A percentile compares a stretch with the other conserved stretches of the same genome.
Conservation (phyloP, 2,113 vertebrate species). For the Paracanthobrama guichenoti region DNA sequence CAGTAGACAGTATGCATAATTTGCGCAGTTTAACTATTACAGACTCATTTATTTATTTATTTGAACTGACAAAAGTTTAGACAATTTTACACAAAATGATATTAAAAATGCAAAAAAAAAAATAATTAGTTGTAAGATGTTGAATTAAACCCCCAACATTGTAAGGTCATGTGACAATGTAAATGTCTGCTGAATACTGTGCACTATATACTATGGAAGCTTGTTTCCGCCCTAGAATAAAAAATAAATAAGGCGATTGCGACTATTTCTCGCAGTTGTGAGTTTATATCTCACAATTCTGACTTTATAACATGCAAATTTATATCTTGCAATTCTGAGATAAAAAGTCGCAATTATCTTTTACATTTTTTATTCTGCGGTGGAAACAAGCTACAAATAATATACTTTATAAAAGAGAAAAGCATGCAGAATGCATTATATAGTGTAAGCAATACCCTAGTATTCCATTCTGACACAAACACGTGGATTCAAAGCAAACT, state of each 20-base stretch:
- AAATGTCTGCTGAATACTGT: background rate
- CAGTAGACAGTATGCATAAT: background rate
- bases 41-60: background rate
- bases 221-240: too few relatives aligned
- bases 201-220: too few relatives aligned
- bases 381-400: too few relatives aligned
- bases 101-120: too few relatives aligned
- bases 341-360: too few relatives aligned
- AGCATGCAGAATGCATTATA: background rate
- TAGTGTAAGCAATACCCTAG: background rate
- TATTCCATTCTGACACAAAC: background rate
- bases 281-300: too few relatives aligned
- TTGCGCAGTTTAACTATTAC: background rate
- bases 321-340: too few relatives aligned
- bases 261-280: too few relatives aligned
- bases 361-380: too few relatives aligned
- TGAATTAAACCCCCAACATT: background rate
- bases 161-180: background rate
- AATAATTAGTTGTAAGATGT: too few relatives aligned
- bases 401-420: background rate
- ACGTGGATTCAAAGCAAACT: background rate
- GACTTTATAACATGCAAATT: too few relatives aligned
- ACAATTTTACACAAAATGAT: background rate
- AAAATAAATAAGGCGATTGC: too few relatives aligned
- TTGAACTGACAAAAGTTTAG: background rate